Percentiles rank a stretch among this genome's conserved stretches.
Conservation (phyloP, 2,113 vertebrate genomes). For the Chauna torquata region DNA sequence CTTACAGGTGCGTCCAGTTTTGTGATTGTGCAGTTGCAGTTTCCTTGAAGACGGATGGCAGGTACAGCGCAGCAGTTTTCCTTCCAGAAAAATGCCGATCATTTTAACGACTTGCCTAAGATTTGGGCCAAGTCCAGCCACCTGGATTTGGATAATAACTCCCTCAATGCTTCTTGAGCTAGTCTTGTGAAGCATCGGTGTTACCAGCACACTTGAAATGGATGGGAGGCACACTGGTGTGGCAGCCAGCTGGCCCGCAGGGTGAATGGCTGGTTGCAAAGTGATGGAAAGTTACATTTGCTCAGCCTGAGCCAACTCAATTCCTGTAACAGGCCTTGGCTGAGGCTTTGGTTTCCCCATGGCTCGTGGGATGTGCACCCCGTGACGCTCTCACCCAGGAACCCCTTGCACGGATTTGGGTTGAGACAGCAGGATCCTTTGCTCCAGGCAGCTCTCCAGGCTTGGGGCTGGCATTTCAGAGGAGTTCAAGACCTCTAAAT, state of each 20-base stretch:
- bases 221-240: background rate
- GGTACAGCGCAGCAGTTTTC: background rate
- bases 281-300: background rate
- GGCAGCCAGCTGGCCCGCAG: constrained; percentile 31
- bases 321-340: constrained; percentile 19
- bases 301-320: constrained; percentile 8
- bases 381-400: background rate
- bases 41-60: background rate
- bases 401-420: background rate
- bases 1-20: background rate
- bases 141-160: constrained; percentile 34
- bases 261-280: background rate
- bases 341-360: background rate
- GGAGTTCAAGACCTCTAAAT: background rate
- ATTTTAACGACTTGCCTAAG: constrained; percentile 36
- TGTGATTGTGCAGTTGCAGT: background rate
- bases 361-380: background rate
- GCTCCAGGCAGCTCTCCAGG: background rate
- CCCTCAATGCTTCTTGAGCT: constrained; percentile 5
- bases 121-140: constrained; percentile 37
- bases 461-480: background rate
- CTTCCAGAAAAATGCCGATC: constrained; percentile 28
- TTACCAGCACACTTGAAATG: constrained; percentile 11
- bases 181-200: background rate
- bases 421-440: background rate